Conservation (phyloP, 2,797 vertebrate genomes). For the Diceros bicornis region DNA sequence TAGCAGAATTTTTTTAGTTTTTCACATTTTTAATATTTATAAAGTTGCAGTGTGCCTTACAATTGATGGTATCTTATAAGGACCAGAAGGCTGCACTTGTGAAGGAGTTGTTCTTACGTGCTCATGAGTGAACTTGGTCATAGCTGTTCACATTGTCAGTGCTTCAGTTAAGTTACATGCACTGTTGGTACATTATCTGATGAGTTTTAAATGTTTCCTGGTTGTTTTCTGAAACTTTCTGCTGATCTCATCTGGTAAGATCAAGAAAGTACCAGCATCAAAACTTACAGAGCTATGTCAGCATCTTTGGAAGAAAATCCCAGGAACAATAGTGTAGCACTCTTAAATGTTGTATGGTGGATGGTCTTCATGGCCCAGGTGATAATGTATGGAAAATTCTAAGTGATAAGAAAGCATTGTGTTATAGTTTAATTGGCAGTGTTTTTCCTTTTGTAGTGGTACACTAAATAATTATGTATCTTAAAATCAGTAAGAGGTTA, state of each 20-base stretch:
- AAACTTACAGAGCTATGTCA: neutral
- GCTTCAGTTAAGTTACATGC: neutral
- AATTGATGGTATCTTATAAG: neutral
- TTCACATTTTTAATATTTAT: neutral
- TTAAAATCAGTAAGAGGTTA: slow-evolving; percentile 25
- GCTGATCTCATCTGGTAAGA: neutral
- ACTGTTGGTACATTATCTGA: neutral
- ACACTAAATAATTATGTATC: neutral
- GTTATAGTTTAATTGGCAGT: neutral
- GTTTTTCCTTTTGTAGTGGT: neutral
- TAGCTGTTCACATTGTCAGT: neutral
- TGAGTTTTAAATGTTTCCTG: slow-evolving; percentile 1
- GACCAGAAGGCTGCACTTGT: neutral
- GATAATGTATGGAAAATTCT: neutral
- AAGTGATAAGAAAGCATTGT: neutral
- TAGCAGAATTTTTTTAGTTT: neutral
- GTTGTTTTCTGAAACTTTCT: neutral
- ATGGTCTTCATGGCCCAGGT: neutral
- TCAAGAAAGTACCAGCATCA: neutral
- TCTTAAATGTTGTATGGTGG: neutral
- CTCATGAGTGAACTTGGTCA: neutral
- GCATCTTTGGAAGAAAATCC: neutral
- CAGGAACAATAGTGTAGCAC: neutral
- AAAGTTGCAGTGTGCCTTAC: neutral
- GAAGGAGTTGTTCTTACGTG: neutral